Conservation (phyloP, 2,888 invertebrate genomes). For the Orthosia gothica region DNA sequence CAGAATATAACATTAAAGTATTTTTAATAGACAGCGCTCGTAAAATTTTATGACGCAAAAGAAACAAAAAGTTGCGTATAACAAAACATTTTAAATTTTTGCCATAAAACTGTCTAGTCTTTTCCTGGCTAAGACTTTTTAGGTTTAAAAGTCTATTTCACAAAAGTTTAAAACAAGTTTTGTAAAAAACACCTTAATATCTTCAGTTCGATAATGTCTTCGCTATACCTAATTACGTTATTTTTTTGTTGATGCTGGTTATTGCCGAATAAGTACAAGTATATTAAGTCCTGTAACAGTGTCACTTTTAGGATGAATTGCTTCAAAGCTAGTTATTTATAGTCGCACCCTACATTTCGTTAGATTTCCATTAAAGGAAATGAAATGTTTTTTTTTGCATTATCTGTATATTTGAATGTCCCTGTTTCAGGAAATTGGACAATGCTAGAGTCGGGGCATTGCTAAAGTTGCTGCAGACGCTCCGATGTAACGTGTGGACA, state of each 20-base stretch:
- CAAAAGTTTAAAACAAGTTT: too few species aligned
- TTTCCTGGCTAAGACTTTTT: too few species aligned
- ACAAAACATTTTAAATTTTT: too few species aligned
- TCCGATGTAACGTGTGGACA: background rate
- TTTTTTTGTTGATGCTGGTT: background rate
- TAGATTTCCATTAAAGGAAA: conserved; percentile 22
- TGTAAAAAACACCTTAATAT: too few species aligned
- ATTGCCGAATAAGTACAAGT: background rate
- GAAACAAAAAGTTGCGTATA: too few species aligned
- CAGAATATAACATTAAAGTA: background rate
- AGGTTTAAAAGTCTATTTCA: too few species aligned
- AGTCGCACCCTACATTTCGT: background rate
- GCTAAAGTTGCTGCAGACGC: background rate
- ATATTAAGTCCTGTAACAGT: background rate
- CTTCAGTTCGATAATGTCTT: too few species aligned
- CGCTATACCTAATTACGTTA: too few species aligned
- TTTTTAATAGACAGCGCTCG: background rate
- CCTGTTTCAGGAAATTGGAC: conserved; percentile 24
- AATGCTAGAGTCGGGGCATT: background rate
- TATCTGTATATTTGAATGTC: conserved; percentile 7
- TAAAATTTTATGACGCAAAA: background rate
- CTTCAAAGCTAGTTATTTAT: background rate
- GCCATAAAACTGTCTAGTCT: too few species aligned
- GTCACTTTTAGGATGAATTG: background rate
- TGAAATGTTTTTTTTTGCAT: conserved; percentile 11